Conservation (phyloP, 2,113 vertebrate genomes). For the Jaculus jaculus region DNA sequence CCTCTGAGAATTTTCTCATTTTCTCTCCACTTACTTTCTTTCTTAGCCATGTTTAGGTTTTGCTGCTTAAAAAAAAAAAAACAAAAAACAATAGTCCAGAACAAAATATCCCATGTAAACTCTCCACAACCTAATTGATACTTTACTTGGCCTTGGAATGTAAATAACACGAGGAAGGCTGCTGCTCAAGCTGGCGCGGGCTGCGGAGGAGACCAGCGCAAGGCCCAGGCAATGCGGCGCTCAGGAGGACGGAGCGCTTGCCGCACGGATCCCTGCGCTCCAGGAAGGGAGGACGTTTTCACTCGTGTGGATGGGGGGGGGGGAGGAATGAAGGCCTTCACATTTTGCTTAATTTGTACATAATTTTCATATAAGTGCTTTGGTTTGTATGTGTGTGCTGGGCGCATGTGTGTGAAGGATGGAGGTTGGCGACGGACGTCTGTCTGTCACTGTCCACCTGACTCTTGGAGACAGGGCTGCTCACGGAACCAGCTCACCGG, state of each 20-base stretch:
- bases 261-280: accelerated
- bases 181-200: not conserved
- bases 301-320: no score
- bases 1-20: accelerated
- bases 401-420: no score
- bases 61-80: no score
- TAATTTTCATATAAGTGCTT: not conserved
- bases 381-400: no score
- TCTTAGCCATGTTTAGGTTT: not conserved
- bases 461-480: no score
- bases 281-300: not conserved
- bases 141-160: not conserved
- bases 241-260: not conserved
- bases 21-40: accelerated
- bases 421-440: no score
- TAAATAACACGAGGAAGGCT: not conserved
- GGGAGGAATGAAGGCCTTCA: not conserved
- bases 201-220: accelerated
- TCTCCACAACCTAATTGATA: not conserved
- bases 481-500: no score
- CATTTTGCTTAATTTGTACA: not conserved
- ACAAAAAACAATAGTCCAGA: not conserved
- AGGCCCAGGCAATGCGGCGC: not conserved
- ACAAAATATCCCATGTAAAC: not conserved
- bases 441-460: no score